Evolutionary conservation across 2,888 invertebrate genomes (phyloP).

Genomic region (Brachyptera putata): DNA sequence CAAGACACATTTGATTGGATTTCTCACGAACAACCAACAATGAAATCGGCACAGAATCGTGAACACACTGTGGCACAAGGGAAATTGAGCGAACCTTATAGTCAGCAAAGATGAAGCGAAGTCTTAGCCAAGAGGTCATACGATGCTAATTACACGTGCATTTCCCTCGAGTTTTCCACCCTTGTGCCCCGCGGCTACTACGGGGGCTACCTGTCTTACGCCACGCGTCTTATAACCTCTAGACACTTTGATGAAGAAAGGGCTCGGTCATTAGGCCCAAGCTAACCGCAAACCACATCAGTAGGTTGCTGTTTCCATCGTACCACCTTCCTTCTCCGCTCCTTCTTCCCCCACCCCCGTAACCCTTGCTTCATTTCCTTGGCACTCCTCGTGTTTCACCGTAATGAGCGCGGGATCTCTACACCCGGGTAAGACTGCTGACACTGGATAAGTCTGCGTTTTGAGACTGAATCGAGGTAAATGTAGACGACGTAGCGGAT

Average conservation of each 20-base stretch:
- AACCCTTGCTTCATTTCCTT: background rate
- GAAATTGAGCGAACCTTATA: background rate
- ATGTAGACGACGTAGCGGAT: no score
- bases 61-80: background rate
- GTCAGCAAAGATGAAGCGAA: slow-evolving; percentile 9
- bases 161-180: slow-evolving; percentile 20
- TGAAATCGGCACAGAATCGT: no score
- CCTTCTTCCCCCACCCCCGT: background rate
- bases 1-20: no score
- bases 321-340: no score
- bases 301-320: background rate
- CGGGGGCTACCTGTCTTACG: slow-evolving; percentile 15
- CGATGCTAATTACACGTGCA: slow-evolving; percentile 11
- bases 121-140: slow-evolving; percentile 6
- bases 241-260: slow-evolving; percentile 18
- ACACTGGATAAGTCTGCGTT: slow-evolving; percentile 2
- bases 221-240: slow-evolving; percentile 22
- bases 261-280: slow-evolving; percentile 20
- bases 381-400: slow-evolving; percentile 25
- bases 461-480: background rate
- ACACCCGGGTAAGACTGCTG: background rate
- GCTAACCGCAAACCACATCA: slow-evolving; percentile 30
- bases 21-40: no score
- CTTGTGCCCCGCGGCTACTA: background rate
- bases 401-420: slow-evolving; percentile 28